phyloP scores from a whole-genome alignment of 2,797 vertebrate species.

The Gymnothorax reevesii region DNA sequence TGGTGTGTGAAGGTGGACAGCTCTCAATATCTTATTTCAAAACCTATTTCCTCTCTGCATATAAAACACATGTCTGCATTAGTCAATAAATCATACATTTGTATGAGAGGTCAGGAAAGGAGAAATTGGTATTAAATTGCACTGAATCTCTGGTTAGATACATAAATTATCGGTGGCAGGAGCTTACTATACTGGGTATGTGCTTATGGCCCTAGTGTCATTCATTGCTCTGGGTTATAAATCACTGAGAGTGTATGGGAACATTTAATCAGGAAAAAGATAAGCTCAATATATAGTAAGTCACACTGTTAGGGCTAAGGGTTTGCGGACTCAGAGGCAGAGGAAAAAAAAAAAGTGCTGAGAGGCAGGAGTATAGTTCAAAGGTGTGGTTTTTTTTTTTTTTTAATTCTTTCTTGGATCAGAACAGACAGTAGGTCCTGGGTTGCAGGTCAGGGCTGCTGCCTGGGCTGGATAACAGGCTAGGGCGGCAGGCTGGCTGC shows the following conservation, averaged over 20 bases:
- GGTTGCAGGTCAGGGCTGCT: no score
- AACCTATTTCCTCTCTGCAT: slow-evolving; percentile 14
- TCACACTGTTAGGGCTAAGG: no score
- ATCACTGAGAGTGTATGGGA: slow-evolving; percentile 64
- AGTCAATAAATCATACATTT: slow-evolving; percentile 30
- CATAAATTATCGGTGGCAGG: slow-evolving; percentile 55
- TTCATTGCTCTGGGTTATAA: slow-evolving; percentile 63
- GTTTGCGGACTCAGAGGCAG: no score
- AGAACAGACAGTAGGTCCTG: no score
- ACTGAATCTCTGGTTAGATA: slow-evolving; percentile 48
- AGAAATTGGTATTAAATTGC: slow-evolving; percentile 20
- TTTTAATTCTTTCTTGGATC: no score
- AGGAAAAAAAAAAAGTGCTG: no score
- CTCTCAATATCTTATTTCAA: background rate
- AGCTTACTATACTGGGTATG: slow-evolving; percentile 53
- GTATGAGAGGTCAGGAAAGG: slow-evolving; percentile 26
- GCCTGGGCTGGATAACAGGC: no score
- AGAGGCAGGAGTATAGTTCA: no score
- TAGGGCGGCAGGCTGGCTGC: no score
- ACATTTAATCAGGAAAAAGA: slow-evolving; percentile 58
- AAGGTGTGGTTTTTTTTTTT: no score
- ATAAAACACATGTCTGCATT: slow-evolving; percentile 15
- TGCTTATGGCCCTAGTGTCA: slow-evolving; percentile 56
- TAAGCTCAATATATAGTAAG: slow-evolving; percentile 52
- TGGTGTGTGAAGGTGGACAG: background rate